phyloP scores from a whole-genome alignment of 2,888 invertebrate genomes.

The Microctonus brassicae region DNA sequence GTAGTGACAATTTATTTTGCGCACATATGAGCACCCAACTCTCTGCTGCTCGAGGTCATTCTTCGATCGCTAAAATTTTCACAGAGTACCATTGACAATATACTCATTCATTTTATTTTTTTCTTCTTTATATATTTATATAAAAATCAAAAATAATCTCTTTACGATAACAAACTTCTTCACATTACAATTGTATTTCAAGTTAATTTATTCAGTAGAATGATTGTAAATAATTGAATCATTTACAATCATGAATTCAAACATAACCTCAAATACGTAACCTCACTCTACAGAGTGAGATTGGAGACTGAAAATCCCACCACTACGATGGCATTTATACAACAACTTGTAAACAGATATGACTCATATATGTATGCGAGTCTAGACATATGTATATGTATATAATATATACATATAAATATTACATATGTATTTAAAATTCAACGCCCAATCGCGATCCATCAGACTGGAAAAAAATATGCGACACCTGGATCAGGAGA shows the following conservation, averaged over 20 bases:
- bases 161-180: no score
- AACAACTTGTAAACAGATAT: background rate
- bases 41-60: slow-evolving; percentile 34
- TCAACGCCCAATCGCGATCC: no score
- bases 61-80: slow-evolving; percentile 27
- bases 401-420: no score
- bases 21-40: slow-evolving; percentile 26
- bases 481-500: no score
- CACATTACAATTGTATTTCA: no score
- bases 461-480: no score
- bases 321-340: background rate
- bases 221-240: no score
- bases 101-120: background rate
- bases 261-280: background rate
- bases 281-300: background rate
- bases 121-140: background rate
- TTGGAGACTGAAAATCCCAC: background rate
- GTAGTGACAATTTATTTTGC: slow-evolving; percentile 29
- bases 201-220: no score
- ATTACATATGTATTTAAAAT: no score
- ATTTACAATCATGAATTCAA: background rate
- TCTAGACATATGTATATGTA: background rate
- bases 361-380: background rate
- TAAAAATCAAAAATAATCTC: no score
- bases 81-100: background rate